A percentile compares a stretch with the other conserved stretches of the same genome.
Evolutionary conservation across 2,113 vertebrate species (phyloP).

Genomic region (Ursus arctos): DNA sequence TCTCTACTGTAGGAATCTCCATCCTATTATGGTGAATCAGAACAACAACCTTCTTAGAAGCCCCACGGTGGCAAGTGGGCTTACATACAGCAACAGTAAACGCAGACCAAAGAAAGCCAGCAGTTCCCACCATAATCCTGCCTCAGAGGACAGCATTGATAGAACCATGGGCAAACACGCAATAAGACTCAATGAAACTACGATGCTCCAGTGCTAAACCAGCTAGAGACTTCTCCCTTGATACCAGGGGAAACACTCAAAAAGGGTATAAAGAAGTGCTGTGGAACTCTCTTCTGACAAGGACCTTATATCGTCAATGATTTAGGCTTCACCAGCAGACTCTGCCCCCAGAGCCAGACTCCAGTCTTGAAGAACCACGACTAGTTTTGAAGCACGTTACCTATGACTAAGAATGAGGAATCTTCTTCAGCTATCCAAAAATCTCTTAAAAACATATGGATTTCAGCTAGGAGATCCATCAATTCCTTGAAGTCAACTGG

Average conservation of each 20-base stretch:
- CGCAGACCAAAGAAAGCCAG: not conserved
- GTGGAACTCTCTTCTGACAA: not conserved
- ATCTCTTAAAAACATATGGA: not conserved
- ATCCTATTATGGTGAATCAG: not conserved
- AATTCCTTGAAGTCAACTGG: not conserved
- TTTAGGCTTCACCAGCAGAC: not conserved
- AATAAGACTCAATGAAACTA: not conserved
- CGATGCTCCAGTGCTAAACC: not conserved
- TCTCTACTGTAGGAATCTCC: not conserved
- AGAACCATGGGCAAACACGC: not conserved
- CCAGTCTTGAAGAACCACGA: not conserved
- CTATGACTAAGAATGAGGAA: not conserved
- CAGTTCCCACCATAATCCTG: not conserved
- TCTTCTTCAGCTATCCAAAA: not conserved
- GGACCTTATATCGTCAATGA: not conserved
- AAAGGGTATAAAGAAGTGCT: not conserved
- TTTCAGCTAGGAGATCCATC: not conserved
- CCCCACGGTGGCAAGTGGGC: not conserved
- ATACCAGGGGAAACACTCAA: not conserved
- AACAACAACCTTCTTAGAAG: not conserved
- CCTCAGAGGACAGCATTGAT: not conserved
- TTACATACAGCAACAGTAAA: too few relatives aligned
- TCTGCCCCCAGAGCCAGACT: not conserved
- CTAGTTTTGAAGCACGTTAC: not conserved
- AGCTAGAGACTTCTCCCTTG: not conserved